These are phyloP conservation scores for Ptilodon capucinus DNA, from an alignment of 2,888 invertebrate genomes.

Conservation along the genomic window DNA sequence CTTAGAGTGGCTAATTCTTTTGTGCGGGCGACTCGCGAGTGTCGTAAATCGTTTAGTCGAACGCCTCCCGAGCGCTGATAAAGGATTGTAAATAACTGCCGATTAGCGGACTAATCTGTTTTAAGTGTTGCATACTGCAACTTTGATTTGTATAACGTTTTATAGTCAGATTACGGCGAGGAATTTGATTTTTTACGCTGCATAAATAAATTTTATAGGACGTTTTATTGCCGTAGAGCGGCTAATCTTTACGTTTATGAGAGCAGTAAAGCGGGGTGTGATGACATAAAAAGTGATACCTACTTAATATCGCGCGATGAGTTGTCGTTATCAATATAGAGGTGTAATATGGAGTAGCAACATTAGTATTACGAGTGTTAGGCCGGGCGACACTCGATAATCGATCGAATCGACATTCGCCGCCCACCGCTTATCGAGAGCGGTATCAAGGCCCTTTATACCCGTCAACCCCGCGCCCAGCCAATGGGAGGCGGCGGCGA, in stretches of 20 bases:
- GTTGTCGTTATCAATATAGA: constrained; percentile 5
- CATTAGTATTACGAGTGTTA: constrained; percentile 4
- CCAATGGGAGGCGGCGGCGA: constrained; percentile 63
- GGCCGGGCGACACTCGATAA: constrained; percentile 57
- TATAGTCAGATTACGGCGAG: constrained; percentile 55
- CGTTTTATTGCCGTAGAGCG: constrained; percentile 28
- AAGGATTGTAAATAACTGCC: constrained; percentile 74
- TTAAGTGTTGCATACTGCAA: constrained; percentile 63
- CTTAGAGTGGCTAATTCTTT: constrained; percentile 73
- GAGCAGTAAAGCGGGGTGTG: constrained; percentile 17
- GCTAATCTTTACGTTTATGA: constrained; percentile 23
- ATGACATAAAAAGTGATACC: constrained; percentile 21
- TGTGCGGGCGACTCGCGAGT: constrained; percentile 56
- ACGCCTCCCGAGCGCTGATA: constrained; percentile 68
- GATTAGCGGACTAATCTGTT: constrained; percentile 69
- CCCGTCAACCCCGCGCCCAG: constrained; percentile 64
- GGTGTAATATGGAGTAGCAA: constrained; percentile 3
- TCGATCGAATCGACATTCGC: constrained; percentile 71
- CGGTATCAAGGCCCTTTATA: constrained; percentile 75
- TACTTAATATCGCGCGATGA: not conserved
- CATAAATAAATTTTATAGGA: constrained; percentile 29
- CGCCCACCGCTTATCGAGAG: constrained; percentile 79
- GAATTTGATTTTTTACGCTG: constrained; percentile 29
- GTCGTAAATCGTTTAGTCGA: constrained; percentile 66
- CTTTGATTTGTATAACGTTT: constrained; percentile 60